phyloP scores from a whole-genome alignment of 2,113 vertebrate genomes.

The Hippopotamus amphibius region DNA sequence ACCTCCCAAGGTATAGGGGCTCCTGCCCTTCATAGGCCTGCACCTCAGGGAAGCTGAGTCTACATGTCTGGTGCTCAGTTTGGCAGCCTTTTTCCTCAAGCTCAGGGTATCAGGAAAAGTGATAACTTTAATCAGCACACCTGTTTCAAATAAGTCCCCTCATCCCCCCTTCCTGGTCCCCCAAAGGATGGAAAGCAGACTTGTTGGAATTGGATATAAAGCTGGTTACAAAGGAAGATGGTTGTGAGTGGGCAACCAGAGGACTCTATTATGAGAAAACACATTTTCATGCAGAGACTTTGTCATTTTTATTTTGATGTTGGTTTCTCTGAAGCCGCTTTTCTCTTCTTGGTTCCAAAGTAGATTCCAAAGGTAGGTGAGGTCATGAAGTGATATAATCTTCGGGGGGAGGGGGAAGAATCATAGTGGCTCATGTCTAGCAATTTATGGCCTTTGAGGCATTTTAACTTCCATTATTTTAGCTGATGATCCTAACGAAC shows the following conservation, averaged over 20 bases:
- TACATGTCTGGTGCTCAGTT: not conserved
- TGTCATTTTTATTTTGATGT: not conserved
- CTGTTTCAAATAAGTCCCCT: not conserved
- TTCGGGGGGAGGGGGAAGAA: rapidly evolving
- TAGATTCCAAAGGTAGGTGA: conserved; percentile 41
- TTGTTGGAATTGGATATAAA: not conserved
- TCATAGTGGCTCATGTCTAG: not conserved
- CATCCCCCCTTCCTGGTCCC: not conserved
- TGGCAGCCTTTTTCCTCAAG: not conserved
- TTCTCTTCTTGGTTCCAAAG: conserved; percentile 49
- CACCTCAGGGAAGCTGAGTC: not conserved
- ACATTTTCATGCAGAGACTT: not conserved
- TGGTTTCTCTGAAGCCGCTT: not conserved
- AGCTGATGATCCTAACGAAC: not conserved
- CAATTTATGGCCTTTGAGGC: not conserved
- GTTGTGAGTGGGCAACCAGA: not conserved
- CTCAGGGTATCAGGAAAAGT: not conserved
- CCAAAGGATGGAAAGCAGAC: not conserved
- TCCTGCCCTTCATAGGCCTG: not conserved
- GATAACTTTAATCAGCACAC: not conserved
- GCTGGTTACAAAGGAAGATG: not conserved
- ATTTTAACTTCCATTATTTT: not conserved
- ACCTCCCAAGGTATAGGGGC: rapidly evolving
- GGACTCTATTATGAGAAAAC: not conserved
- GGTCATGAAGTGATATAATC: not conserved